Base-by-base conservation (phyloP, 2,888 invertebrate genomes). In the Cephus rjabovi region DNA sequence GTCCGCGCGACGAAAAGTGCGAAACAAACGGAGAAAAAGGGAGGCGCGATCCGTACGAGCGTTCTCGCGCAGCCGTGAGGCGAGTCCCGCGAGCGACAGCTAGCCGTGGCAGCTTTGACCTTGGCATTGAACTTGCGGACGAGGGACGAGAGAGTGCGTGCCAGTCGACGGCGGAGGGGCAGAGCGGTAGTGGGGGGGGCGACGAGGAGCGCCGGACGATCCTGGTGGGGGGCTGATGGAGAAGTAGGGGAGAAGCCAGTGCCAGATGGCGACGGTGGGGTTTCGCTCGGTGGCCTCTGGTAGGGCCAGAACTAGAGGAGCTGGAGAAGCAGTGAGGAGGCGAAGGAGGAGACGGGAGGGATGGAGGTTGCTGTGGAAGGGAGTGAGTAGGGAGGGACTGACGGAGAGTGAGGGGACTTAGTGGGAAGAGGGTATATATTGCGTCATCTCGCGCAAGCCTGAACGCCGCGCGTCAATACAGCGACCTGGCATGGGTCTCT, bases 101-200 rank as follows among this genome's bases (percentile, higher is more conserved):
- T 87, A 85, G 88, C 87, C 89, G 87, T 85, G 87, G 85, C 87
- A 86, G 87, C 88, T 88, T 85, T 91, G 91, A 91, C 91, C 91
- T 91, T 91, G 91, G 90, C 91, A 91, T 91, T 91, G 91, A 91
- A 91, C 91, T 91, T 91, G 90, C 79, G 83, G 86, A 77, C 78
- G 79, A 71, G 79, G 80, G 77, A 76, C 77, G 79, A 75, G 76
- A 71, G 78, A 77, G 75, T 70, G 80, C 79, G 84, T 81, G 82
- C 83, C 82, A 56, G 56, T 56, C 56, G 56, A 9, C 33, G 77
- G 34, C 74, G 74, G 35, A n/a, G 75, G 30, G 77, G 40, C 12
- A 81, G 80, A 81, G 82, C 81, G 82, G 84, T 56, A 76, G 56
- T 40, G 77, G 74, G 80, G 80, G 76, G 76, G 76, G 11, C 35